Percentiles rank a stretch among this genome's conserved stretches.
These are phyloP conservation scores for Onthophagus sagittarius DNA, from an alignment of 2,888 invertebrate genomes.

Conservation along the genomic window DNA sequence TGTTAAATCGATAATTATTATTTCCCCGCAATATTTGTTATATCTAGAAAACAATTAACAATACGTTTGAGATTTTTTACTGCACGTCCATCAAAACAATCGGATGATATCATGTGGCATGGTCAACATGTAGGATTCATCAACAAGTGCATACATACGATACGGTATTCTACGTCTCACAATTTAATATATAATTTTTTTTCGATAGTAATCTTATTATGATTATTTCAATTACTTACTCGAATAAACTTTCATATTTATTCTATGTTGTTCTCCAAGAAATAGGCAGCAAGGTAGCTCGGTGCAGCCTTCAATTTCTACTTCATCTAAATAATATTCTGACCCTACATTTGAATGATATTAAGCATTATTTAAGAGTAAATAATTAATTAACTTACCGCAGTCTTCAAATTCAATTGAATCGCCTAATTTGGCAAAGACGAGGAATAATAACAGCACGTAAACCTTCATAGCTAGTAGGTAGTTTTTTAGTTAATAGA, in stretches of 20 bases:
- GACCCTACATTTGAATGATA: slow-evolving; percentile 24
- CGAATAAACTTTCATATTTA: slow-evolving; percentile 25
- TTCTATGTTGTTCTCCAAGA: slow-evolving; percentile 23
- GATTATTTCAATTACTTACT: slow-evolving; percentile 25
- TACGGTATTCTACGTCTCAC: neutral
- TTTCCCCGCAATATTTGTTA: no score
- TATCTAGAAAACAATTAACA: neutral
- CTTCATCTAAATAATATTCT: slow-evolving; percentile 25
- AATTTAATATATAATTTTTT: neutral
- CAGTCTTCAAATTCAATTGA: slow-evolving; percentile 28
- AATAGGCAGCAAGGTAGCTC: slow-evolving; percentile 27
- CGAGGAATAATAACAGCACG: slow-evolving; percentile 13
- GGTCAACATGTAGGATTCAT: neutral
- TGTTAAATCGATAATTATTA: no score
- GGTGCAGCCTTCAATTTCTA: slow-evolving; percentile 30
- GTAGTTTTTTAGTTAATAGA: neutral
- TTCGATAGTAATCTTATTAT: neutral
- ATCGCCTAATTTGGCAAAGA: slow-evolving; percentile 8
- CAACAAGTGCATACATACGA: neutral
- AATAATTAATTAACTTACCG: slow-evolving; percentile 24
- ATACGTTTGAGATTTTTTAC: neutral
- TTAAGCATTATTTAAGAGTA: neutral
- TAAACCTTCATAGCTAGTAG: neutral
- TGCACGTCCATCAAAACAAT: neutral
- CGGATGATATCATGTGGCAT: neutral